Percentiles rank a stretch among this genome's conserved stretches.
These are phyloP conservation scores for Tillus elongatus DNA, from an alignment of 2,888 invertebrate species.

Conservation along the genomic window DNA sequence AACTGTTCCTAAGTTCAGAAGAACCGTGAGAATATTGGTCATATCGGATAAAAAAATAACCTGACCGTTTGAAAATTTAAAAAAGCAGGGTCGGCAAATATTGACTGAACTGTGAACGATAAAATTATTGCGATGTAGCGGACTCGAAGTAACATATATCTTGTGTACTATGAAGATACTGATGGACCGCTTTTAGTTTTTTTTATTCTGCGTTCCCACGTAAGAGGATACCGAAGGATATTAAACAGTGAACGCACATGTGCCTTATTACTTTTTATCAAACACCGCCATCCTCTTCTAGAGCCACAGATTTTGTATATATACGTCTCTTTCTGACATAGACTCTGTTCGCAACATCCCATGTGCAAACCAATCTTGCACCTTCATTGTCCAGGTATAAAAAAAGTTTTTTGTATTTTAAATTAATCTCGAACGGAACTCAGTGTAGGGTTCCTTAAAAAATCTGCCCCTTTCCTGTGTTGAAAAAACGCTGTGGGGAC, in stretches of 20 bases:
- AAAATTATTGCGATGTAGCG: constrained; percentile 31
- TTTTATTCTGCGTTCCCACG: constrained; percentile 37
- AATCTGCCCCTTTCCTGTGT: constrained; percentile 43
- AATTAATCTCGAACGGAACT: constrained; percentile 43
- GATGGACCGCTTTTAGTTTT: constrained; percentile 23
- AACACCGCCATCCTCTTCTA: constrained; percentile 23
- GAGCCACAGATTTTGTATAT: constrained; percentile 19
- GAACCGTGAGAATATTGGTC: not conserved
- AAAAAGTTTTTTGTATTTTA: constrained; percentile 35
- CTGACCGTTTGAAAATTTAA: not conserved
- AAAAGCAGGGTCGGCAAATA: constrained; percentile 27
- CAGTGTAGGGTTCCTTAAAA: constrained; percentile 42
- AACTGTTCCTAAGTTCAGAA: no score
- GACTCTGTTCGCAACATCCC: constrained; percentile 28
- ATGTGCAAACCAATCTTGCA: constrained; percentile 39
- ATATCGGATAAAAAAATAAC: not conserved
- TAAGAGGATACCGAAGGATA: constrained; percentile 33
- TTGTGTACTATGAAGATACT: constrained; percentile 12
- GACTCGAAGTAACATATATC: constrained; percentile 12
- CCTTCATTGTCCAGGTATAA: constrained; percentile 40
- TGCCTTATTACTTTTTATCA: constrained; percentile 29
- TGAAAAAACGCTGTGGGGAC: constrained; percentile 33
- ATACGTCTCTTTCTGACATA: constrained; percentile 21
- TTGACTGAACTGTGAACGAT: constrained; percentile 36
- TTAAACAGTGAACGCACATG: constrained; percentile 38